Percentiles rank a stretch among this genome's conserved stretches.
phyloP scores from a whole-genome alignment of 2,113 vertebrate genomes.

The Lynx canadensis region DNA sequence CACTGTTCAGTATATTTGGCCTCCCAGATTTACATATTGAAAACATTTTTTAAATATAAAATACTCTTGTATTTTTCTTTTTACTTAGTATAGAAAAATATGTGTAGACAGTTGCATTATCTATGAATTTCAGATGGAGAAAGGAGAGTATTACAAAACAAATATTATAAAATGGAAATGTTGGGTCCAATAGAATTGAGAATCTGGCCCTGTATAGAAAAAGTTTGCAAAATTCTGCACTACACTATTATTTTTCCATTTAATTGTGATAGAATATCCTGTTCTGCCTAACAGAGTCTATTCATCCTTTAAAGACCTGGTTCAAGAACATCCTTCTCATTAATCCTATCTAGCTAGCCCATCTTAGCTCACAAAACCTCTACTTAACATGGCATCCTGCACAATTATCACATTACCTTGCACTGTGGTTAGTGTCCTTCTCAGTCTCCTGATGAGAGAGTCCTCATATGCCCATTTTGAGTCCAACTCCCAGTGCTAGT shows the following conservation, averaged over 20 bases:
- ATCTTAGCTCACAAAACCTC: not conserved
- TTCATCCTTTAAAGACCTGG: not conserved
- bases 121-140: not conserved
- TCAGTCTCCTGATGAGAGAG: not conserved
- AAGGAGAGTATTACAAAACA: not conserved
- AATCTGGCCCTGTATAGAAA: not conserved
- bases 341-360: not conserved
- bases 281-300: not conserved
- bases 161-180: not conserved
- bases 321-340: not conserved
- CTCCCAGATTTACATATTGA: not conserved
- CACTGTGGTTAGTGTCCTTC: not conserved
- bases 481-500: not conserved
- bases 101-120: not conserved
- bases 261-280: not conserved
- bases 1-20: not conserved
- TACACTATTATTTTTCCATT: not conserved
- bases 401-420: not conserved
- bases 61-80: not conserved
- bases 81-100: not conserved
- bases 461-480: not conserved
- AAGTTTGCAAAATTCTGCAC: not conserved
- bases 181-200: not conserved
- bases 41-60: slow-evolving; percentile 2
- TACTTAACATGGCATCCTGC: not conserved